A percentile compares a stretch with the other conserved stretches of the same genome.
These are phyloP conservation scores for Valencia hispanica DNA, from an alignment of 2,797 vertebrate genomes.

Conservation along the genomic window DNA sequence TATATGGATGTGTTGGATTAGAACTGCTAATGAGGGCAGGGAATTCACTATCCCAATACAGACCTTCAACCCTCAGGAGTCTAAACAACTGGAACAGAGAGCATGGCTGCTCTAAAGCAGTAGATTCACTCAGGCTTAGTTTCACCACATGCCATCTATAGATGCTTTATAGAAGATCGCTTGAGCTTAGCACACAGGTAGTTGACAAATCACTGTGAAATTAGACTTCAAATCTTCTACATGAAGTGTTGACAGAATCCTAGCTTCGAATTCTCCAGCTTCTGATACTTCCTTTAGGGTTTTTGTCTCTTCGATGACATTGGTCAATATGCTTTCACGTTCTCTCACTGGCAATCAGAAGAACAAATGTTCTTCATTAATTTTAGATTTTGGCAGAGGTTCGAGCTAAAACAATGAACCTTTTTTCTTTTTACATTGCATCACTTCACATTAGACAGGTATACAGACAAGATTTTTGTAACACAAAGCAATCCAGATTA, in stretches of 20 bases:
- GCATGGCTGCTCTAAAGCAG: slow-evolving; percentile 9
- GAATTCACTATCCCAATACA: slow-evolving; percentile 24
- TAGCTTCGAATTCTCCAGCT: background rate
- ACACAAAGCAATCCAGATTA: too few relatives aligned
- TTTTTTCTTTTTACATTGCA: background rate
- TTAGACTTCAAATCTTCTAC: background rate
- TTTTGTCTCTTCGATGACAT: background rate
- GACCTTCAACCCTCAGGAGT: slow-evolving; percentile 19
- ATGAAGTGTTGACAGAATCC: background rate
- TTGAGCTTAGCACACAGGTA: slow-evolving; percentile 6
- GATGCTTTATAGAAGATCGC: slow-evolving; percentile 1
- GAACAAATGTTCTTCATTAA: too few relatives aligned
- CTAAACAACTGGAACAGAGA: slow-evolving; percentile 32
- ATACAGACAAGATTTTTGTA: too few relatives aligned
- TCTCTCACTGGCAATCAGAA: too few relatives aligned
- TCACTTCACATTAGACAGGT: background rate
- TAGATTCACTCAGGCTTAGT: slow-evolving; percentile 10
- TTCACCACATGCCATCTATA: slow-evolving; percentile 18
- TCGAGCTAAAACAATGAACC: background rate
- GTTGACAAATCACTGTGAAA: background rate
- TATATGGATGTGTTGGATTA: slow-evolving; percentile 22
- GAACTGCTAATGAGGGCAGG: slow-evolving; percentile 32
- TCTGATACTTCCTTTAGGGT: background rate
- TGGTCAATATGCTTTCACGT: background rate
- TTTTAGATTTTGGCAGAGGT: background rate